phyloP scores from a whole-genome alignment of 2,113 vertebrate genomes.

The Noctilio leporinus region DNA sequence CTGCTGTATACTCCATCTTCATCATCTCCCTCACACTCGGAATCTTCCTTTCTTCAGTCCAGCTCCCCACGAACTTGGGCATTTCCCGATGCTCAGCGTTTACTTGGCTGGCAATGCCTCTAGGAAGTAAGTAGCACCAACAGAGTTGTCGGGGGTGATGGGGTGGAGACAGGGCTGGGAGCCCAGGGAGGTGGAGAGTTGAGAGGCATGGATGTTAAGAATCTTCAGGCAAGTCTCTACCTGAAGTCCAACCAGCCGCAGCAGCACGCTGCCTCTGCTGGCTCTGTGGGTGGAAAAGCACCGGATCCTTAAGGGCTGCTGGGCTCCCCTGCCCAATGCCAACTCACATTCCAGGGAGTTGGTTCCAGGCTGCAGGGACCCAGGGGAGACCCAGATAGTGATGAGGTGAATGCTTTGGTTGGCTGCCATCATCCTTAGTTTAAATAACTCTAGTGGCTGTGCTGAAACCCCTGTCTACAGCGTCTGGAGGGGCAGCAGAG shows the following conservation, averaged over 20 bases:
- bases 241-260: constrained; percentile 54
- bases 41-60: not conserved
- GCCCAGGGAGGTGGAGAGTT: not conserved
- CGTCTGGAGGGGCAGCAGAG: not conserved
- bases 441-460: not conserved
- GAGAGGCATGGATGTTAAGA: constrained; percentile 66
- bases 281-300: not conserved
- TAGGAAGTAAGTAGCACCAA: not conserved
- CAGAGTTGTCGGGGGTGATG: not conserved
- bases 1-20: not conserved
- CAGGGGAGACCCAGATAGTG: not conserved
- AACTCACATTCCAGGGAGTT: not conserved
- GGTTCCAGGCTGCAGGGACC: not conserved
- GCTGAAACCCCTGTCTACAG: not conserved
- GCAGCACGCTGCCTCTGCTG: not conserved
- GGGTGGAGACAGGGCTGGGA: not conserved
- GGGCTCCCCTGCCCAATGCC: not conserved
- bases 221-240: constrained; percentile 74
- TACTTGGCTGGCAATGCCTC: not conserved
- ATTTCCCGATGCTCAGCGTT: not conserved
- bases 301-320: not conserved
- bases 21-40: not conserved
- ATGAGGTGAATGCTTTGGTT: not conserved
- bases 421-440: not conserved
- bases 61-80: not conserved